These are phyloP conservation scores for Drosophila fuyamai DNA, from an alignment of 1,140 invertebrate species.

Conservation along the genomic window DNA sequence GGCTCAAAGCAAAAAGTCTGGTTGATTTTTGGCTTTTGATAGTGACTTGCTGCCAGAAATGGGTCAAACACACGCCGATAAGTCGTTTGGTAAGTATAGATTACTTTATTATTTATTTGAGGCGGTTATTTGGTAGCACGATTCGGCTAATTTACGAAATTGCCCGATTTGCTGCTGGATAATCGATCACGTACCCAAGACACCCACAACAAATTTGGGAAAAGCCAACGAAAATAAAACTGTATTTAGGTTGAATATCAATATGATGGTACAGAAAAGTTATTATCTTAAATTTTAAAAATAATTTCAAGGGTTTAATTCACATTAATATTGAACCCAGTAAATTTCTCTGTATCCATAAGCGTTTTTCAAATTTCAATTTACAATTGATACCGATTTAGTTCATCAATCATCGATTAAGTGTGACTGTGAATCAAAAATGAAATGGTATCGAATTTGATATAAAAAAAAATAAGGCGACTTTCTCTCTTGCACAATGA, in stretches of 20 bases:
- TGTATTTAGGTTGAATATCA: neutral
- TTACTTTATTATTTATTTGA: constrained; percentile 70
- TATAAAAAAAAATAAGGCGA: constrained; percentile 3
- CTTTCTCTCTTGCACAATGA: neutral
- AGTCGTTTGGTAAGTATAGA: constrained; percentile 60
- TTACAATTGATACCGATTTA: constrained; percentile 1
- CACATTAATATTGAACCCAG: too few relatives aligned
- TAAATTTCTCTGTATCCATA: neutral
- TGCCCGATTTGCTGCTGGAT: constrained; percentile 27
- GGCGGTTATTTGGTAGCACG: constrained; percentile 17
- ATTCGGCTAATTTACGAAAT: constrained; percentile 40
- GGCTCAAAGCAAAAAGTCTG: constrained; percentile 9
- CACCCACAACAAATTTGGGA: constrained; percentile 1
- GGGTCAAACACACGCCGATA: constrained; percentile 62
- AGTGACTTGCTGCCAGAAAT: constrained; percentile 50
- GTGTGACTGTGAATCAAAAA: constrained; percentile 3
- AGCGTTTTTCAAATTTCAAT: neutral
- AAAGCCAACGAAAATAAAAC: constrained; percentile 1
- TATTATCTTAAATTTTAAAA: neutral
- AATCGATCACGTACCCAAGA: constrained; percentile 38
- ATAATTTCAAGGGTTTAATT: neutral
- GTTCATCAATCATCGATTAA: constrained; percentile 12
- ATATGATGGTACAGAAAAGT: too few relatives aligned
- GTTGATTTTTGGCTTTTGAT: constrained; percentile 30
- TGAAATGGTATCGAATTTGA: constrained; percentile 1